Evolutionary conservation across 1,140 invertebrate genomes (phyloP).

Genomic region (Semibalanus balanoides): DNA sequence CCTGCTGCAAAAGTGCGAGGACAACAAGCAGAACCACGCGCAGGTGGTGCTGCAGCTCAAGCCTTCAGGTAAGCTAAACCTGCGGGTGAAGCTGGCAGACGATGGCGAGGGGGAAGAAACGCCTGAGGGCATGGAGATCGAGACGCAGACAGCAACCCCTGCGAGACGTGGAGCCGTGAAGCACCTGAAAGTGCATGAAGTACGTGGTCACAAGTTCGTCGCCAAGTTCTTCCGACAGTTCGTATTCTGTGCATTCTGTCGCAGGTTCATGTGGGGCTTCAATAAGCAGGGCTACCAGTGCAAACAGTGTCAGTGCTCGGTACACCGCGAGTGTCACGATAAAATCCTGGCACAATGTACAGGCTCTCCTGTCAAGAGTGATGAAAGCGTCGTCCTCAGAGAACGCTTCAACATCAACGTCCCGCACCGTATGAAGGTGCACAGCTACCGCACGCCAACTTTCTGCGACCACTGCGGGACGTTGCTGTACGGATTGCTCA

Average conservation of each 20-base stretch:
- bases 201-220: slow-evolving; percentile 60
- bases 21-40: background rate
- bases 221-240: slow-evolving; percentile 25
- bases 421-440: slow-evolving; percentile 78
- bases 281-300: slow-evolving; percentile 98
- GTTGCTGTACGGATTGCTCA: slow-evolving; percentile 83
- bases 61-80: background rate
- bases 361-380: slow-evolving; percentile 76
- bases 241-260: slow-evolving; percentile 25
- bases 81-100: background rate
- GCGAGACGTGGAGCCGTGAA: slow-evolving; percentile 69
- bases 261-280: slow-evolving; percentile 47
- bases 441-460: slow-evolving; percentile 92
- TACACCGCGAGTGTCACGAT: slow-evolving; percentile 92
- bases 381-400: slow-evolving; percentile 79
- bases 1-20: background rate
- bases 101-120: background rate
- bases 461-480: slow-evolving; percentile 97
- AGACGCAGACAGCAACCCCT: background rate
- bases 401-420: slow-evolving; percentile 95
- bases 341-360: slow-evolving; percentile 90
- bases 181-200: slow-evolving; percentile 84
- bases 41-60: background rate
- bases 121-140: background rate
- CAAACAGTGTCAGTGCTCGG: slow-evolving; percentile 89